These are phyloP conservation scores for Chaetodon trifasciatus DNA, from an alignment of 2,797 vertebrate genomes.

Conservation along the genomic window DNA sequence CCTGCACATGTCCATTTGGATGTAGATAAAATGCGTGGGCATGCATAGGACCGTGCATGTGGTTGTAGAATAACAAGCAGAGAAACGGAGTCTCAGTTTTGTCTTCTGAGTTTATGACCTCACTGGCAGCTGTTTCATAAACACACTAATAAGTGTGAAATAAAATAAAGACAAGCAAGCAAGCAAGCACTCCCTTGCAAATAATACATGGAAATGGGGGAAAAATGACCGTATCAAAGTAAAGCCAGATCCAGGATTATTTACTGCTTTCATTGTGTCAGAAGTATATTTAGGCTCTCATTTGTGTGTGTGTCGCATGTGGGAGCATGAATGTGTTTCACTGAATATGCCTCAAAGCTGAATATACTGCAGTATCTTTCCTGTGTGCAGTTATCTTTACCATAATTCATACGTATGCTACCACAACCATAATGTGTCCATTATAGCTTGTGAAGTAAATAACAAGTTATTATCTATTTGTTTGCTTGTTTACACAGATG, in stretches of 20 bases:
- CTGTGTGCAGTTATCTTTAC: background rate
- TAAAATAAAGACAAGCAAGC: background rate
- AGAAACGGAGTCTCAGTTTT: constrained; percentile 24
- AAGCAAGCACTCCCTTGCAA: background rate
- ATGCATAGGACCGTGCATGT: constrained; percentile 8
- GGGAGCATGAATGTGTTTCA: background rate
- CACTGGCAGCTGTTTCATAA: constrained; percentile 10
- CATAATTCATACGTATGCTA: background rate
- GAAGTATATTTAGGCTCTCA: background rate
- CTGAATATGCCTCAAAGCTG: background rate
- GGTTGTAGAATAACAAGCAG: constrained; percentile 25
- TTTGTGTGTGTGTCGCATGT: background rate
- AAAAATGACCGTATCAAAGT: fast-evolving
- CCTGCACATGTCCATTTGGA: constrained; percentile 32
- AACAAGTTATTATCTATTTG: background rate
- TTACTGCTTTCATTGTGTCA: background rate
- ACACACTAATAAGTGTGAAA: background rate
- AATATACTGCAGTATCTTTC: background rate
- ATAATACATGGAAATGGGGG: background rate
- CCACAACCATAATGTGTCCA: background rate
- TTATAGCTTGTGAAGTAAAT: background rate
- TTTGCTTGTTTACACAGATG: constrained; percentile 67
- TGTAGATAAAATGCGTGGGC: constrained; percentile 35
- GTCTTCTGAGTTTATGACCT: constrained; percentile 13
- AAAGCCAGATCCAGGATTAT: background rate